A percentile compares a stretch with the other conserved stretches of the same genome.
Conservation (phyloP, 2,888 invertebrate genomes). For the Machimus rusticus region DNA sequence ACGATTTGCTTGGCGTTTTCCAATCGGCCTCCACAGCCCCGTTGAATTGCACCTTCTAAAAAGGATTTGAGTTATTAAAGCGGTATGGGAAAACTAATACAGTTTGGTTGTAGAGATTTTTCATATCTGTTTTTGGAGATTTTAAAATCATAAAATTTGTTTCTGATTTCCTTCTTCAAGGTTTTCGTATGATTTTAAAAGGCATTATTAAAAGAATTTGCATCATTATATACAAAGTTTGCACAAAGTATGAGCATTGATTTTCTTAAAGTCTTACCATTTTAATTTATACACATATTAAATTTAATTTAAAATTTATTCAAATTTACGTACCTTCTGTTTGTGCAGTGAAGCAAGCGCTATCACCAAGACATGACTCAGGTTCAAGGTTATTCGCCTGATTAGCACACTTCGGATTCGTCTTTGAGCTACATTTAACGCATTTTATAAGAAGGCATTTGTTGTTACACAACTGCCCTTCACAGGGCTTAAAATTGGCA, state of each 20-base stretch:
- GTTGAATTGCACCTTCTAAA: slow-evolving; percentile 50
- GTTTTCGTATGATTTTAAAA: too few relatives aligned
- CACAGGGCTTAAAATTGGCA: slow-evolving; percentile 49
- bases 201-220: too few relatives aligned
- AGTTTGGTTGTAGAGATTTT: too few relatives aligned
- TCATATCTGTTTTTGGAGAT: too few relatives aligned
- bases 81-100: too few relatives aligned
- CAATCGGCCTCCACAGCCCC: background rate
- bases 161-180: too few relatives aligned
- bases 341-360: background rate
- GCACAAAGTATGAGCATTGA: too few relatives aligned
- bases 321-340: background rate
- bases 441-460: slow-evolving; percentile 54
- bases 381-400: slow-evolving; percentile 50
- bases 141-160: too few relatives aligned
- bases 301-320: too few relatives aligned
- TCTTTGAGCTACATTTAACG: slow-evolving; percentile 53
- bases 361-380: background rate
- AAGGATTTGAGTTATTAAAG: slow-evolving; percentile 28
- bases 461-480: slow-evolving; percentile 52
- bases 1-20: background rate
- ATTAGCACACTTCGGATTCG: slow-evolving; percentile 51
- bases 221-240: too few relatives aligned
- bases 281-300: too few relatives aligned
- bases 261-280: too few relatives aligned